Percentiles rank a stretch among this genome's conserved stretches.
Conservation (phyloP, 2,888 invertebrate species). For the Sipha maydis region DNA sequence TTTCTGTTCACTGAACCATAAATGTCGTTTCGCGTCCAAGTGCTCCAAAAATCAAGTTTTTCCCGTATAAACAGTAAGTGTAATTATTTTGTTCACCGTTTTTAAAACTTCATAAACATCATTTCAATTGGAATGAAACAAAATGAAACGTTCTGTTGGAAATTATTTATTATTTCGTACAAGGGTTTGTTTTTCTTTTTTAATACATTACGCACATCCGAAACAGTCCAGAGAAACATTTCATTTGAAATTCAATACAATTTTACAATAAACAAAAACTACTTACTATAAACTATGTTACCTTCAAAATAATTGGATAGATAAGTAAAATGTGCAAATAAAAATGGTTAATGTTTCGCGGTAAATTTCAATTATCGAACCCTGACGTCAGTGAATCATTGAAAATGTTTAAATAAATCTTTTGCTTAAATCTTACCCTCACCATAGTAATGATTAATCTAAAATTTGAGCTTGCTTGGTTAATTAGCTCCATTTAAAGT, state of each 20-base stretch:
- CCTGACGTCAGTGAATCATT: too few relatives aligned
- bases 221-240: not conserved
- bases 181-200: not conserved
- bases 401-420: too few relatives aligned
- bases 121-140: not conserved
- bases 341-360: too few relatives aligned
- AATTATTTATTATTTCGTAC: conserved; percentile 2
- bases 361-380: too few relatives aligned
- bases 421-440: too few relatives aligned
- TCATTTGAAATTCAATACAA: not conserved
- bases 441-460: too few relatives aligned
- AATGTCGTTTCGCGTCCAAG: not conserved
- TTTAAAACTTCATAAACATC: not conserved
- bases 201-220: not conserved
- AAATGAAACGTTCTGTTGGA: not conserved
- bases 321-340: too few relatives aligned
- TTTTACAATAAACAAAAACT: not conserved
- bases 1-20: conserved; percentile 7
- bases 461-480: too few relatives aligned
- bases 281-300: too few relatives aligned
- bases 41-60: not conserved
- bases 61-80: not conserved
- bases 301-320: too few relatives aligned
- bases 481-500: too few relatives aligned
- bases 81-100: not conserved